Conservation (phyloP, 2,113 vertebrate genomes). For the Clarias batrachus region DNA sequence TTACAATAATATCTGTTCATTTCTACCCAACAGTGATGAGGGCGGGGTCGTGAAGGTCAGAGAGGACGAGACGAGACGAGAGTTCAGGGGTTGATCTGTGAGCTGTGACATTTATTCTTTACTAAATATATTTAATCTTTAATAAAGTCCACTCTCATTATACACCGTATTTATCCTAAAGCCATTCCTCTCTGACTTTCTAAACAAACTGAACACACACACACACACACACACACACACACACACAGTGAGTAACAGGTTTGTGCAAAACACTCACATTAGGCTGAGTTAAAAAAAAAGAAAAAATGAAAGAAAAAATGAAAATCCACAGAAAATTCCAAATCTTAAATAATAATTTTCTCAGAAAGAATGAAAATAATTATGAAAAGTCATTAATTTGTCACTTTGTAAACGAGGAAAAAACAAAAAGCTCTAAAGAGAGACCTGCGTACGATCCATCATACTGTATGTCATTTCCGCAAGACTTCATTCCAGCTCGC, state of each 20-base stretch:
- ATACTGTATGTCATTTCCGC: not conserved
- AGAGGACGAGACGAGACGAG: constrained; percentile 29
- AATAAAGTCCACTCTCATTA: constrained; percentile 66
- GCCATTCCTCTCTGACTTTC: not conserved
- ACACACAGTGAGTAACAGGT: too few relatives aligned
- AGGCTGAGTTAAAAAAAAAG: constrained; percentile 47
- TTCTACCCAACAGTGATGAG: constrained; percentile 60
- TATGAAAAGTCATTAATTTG: not conserved
- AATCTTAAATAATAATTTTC: too few relatives aligned
- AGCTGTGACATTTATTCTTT: constrained; percentile 71
- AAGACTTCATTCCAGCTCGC: not conserved
- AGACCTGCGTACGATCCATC: not conserved
- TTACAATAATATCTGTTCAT: constrained; percentile 44
- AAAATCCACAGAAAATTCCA: not conserved
- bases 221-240: constrained; percentile 42
- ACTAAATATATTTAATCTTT: not conserved
- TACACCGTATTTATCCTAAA: constrained; percentile 66
- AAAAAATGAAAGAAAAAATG: constrained; percentile 6
- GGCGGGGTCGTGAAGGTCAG: constrained; percentile 66
- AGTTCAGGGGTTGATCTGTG: constrained; percentile 55
- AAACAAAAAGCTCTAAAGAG: not conserved
- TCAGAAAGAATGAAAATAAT: not conserved
- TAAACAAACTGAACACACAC: constrained; percentile 30
- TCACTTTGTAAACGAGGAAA: constrained; percentile 12
- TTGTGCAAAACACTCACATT: too few relatives aligned